Conservation (phyloP, 2,113 vertebrate species). For the Prionailurus bengalensis region DNA sequence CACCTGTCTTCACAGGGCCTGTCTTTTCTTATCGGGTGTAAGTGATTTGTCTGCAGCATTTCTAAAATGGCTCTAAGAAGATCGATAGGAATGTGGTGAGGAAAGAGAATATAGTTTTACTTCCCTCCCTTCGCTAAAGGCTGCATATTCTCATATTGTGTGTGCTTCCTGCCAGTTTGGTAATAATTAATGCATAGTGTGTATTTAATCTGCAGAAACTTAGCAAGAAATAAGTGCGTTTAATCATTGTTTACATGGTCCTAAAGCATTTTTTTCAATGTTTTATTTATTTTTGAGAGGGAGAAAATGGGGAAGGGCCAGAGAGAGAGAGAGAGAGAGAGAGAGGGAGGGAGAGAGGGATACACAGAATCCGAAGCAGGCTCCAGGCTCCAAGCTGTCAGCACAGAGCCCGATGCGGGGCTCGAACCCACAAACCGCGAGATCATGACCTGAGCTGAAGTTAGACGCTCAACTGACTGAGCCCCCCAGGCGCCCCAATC, state of each 20-base stretch:
- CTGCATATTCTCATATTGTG: background rate
- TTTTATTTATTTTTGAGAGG: no score
- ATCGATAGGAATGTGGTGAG: conserved; percentile 63
- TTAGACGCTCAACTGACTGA: no score
- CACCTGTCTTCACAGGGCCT: conserved; percentile 1
- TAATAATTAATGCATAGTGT: conserved; percentile 62
- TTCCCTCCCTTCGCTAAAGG: conserved; percentile 30
- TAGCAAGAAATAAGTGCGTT: conserved; percentile 63
- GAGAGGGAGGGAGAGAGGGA: no score
- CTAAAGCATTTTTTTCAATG: background rate
- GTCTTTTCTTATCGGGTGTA: conserved; percentile 62
- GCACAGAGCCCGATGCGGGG: no score
- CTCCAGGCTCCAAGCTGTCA: no score
- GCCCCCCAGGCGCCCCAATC: background rate
- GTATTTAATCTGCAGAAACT: conserved; percentile 47
- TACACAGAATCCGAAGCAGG: no score
- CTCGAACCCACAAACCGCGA: no score
- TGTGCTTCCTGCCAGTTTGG: conserved; percentile 17
- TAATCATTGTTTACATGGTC: conserved; percentile 38
- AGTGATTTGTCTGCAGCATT: conserved; percentile 71
- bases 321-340: no score
- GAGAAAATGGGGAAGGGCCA: no score
- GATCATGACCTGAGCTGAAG: no score
- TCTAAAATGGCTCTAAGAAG: conserved; percentile 68
- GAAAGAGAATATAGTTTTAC: conserved; percentile 23